Percentiles rank a stretch among this genome's conserved stretches.
These are phyloP conservation scores for Brachyalestes nurse DNA, from an alignment of 2,797 vertebrate genomes.

Conservation along the genomic window DNA sequence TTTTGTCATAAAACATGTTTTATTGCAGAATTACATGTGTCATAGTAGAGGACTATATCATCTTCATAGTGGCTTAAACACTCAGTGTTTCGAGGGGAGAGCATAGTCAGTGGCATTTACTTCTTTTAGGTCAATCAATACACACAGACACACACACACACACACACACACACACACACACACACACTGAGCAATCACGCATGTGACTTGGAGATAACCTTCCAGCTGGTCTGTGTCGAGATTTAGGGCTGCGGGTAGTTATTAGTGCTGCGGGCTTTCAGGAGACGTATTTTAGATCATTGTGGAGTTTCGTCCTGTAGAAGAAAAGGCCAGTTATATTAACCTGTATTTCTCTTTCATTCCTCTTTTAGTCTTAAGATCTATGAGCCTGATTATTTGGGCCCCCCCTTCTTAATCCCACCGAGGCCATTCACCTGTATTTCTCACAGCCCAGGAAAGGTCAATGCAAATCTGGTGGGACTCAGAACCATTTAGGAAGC, in stretches of 20 bases:
- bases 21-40: constrained; percentile 22
- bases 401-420: constrained; percentile 16
- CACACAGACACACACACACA: constrained; percentile 13
- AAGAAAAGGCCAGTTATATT: constrained; percentile 23
- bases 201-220: constrained; percentile 3
- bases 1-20: constrained; percentile 42
- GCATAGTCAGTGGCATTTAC: not conserved
- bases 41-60: constrained; percentile 2
- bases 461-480: constrained; percentile 25
- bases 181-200: not conserved
- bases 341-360: constrained; percentile 24
- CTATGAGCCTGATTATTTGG: constrained; percentile 10
- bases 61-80: not conserved
- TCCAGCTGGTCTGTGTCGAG: not conserved
- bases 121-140: constrained; percentile 26
- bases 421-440: constrained; percentile 22
- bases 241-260: constrained; percentile 4
- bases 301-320: not conserved
- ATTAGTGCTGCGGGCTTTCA: constrained; percentile 15
- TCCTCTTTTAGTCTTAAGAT: constrained; percentile 18
- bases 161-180: not conserved
- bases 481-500: constrained; percentile 22
- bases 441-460: constrained; percentile 27
- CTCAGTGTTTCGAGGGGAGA: not conserved
- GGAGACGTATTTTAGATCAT: constrained; percentile 8